phyloP scores from a whole-genome alignment of 2,888 invertebrate genomes.

The Rhodophaea formosa region DNA sequence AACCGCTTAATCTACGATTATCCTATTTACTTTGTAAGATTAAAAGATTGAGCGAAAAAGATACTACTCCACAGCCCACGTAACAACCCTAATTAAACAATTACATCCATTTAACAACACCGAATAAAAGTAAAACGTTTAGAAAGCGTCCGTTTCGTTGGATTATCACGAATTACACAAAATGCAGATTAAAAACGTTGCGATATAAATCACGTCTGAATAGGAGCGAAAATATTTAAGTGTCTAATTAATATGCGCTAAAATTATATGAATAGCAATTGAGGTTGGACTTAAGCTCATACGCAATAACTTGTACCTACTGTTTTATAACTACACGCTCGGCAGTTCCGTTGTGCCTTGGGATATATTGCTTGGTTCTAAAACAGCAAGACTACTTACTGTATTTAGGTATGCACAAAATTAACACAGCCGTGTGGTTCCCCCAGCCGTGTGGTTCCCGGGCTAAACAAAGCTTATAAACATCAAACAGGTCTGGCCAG shows the following conservation, averaged over 20 bases:
- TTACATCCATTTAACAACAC: slow-evolving; percentile 4
- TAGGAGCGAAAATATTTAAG: slow-evolving; percentile 14
- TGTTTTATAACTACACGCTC: no score
- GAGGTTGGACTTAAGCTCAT: background rate
- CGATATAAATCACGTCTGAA: slow-evolving; percentile 11
- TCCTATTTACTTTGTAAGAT: background rate
- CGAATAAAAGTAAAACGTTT: slow-evolving; percentile 5
- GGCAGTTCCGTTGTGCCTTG: no score
- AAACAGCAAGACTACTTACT: no score
- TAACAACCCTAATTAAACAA: slow-evolving; percentile 4
- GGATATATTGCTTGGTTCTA: no score
- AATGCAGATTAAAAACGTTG: slow-evolving; percentile 6
- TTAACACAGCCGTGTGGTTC: no score
- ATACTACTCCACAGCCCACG: background rate
- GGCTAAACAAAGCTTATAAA: no score
- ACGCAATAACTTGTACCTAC: background rate
- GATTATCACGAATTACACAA: slow-evolving; percentile 11
- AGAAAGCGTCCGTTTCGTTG: slow-evolving; percentile 10
- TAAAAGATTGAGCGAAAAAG: background rate
- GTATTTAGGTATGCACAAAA: no score
- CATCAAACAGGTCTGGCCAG: no score
- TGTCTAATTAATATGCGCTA: slow-evolving; percentile 1
- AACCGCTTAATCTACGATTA: no score
- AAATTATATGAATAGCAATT: slow-evolving; percentile 1
- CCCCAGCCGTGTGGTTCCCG: no score